phyloP scores from a whole-genome alignment of 2,888 invertebrate genomes.

The Nymphalis polychloros region DNA sequence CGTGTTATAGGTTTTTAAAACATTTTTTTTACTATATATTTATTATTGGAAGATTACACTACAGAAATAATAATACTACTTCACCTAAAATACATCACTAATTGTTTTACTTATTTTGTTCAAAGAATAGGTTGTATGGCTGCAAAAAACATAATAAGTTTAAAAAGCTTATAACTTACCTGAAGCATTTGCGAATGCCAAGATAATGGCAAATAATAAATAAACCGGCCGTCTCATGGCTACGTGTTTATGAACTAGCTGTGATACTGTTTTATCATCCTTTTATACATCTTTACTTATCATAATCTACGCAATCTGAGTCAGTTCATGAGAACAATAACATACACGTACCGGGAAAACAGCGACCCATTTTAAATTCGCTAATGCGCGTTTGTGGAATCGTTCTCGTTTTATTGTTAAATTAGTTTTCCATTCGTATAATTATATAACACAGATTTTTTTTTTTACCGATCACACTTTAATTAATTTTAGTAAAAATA shows the following conservation, averaged over 20 bases:
- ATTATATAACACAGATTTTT: background rate
- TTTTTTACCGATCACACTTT: background rate
- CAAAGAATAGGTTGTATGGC: too few species aligned
- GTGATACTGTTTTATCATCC: conserved; percentile 49
- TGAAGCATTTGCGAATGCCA: conserved; percentile 44
- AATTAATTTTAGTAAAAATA: background rate
- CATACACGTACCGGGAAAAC: conserved; percentile 54
- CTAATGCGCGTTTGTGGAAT: conserved; percentile 23
- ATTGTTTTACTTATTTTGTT: too few species aligned
- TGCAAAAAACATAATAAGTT: too few species aligned
- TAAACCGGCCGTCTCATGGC: conserved; percentile 59
- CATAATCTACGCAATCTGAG: conserved; percentile 55
- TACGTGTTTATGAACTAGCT: conserved; percentile 45
- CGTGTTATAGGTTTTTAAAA: too few species aligned
- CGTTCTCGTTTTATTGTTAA: conserved; percentile 19
- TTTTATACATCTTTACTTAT: conserved; percentile 64
- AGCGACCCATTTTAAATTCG: conserved; percentile 32
- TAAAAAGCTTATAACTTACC: conserved; percentile 38
- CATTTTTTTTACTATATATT: too few species aligned
- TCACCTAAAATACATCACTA: too few species aligned
- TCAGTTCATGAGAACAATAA: conserved; percentile 55
- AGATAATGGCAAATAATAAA: conserved; percentile 44
- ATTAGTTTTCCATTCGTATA: conserved; percentile 6
- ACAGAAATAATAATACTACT: too few species aligned
- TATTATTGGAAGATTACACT: too few species aligned